These are phyloP conservation scores for Labroides dimidiatus DNA, from an alignment of 2,797 vertebrate genomes.

Conservation along the genomic window DNA sequence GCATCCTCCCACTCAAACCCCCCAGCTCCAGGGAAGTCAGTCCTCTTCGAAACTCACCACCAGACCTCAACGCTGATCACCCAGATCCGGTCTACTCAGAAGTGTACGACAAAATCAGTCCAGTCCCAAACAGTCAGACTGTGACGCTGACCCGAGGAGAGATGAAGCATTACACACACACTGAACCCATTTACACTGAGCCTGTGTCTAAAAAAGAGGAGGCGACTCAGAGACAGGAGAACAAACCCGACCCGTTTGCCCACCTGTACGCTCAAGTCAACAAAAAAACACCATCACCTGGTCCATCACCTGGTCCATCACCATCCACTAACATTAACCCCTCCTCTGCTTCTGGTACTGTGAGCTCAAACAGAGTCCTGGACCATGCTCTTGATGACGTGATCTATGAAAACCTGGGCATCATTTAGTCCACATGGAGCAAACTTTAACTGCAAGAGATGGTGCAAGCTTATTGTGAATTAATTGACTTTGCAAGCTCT, in stretches of 20 bases:
- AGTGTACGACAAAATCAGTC: slow-evolving; percentile 72
- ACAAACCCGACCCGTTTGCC: slow-evolving; percentile 57
- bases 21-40: slow-evolving; percentile 18
- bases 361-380: neutral
- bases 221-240: neutral
- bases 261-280: slow-evolving; percentile 77
- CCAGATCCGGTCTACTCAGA: slow-evolving; percentile 74
- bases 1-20: slow-evolving; percentile 66
- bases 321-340: neutral
- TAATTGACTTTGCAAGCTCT: no score
- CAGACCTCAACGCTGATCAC: rapidly evolving
- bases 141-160: slow-evolving; percentile 29
- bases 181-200: slow-evolving; percentile 63
- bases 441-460: neutral
- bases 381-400: slow-evolving; percentile 49
- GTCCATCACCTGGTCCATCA: neutral
- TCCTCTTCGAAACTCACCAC: neutral
- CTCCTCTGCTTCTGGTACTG: neutral
- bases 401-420: slow-evolving; percentile 76
- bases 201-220: slow-evolving; percentile 11
- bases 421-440: slow-evolving; percentile 53
- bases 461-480: no score
- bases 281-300: slow-evolving; percentile 33
- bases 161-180: slow-evolving; percentile 63
- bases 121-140: slow-evolving; percentile 19